phyloP scores from a whole-genome alignment of 2,113 vertebrate genomes.

The Mormoops blainvillei region DNA sequence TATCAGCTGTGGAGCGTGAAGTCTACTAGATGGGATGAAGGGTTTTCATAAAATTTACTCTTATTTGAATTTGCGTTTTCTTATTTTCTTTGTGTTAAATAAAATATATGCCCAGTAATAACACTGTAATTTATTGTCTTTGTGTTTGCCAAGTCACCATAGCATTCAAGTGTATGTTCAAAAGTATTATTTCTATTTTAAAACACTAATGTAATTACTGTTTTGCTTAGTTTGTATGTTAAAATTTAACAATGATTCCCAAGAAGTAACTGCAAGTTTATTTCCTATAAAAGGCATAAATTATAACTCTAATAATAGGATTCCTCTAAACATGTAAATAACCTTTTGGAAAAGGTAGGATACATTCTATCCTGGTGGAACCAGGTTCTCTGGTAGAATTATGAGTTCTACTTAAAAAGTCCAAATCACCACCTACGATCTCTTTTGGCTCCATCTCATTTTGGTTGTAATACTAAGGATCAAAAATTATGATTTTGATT shows the following conservation, averaged over 20 bases:
- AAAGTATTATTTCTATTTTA: conserved; percentile 41
- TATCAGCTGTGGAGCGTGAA: not conserved
- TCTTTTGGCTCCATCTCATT: not conserved
- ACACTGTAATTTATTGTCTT: not conserved
- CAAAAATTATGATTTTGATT: not conserved
- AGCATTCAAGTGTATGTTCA: not conserved
- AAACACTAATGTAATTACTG: conserved; percentile 18
- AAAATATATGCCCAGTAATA: not conserved
- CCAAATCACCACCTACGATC: not conserved
- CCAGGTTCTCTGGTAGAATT: not conserved
- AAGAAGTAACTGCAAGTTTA: conserved; percentile 6
- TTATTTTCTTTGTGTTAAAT: not conserved
- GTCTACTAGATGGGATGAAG: not conserved
- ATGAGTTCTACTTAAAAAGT: not conserved
- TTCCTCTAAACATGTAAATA: not conserved
- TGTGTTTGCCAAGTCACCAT: not conserved
- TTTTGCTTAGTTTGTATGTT: conserved; percentile 1
- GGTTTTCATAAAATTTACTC: not conserved
- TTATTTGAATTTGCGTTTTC: not conserved
- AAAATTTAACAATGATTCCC: conserved; percentile 20
- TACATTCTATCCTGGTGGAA: not conserved
- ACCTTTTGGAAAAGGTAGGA: not conserved
- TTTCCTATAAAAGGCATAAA: conserved; percentile 33
- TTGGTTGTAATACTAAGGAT: not conserved
- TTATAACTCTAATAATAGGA: not conserved